Conservation (phyloP, 1,140 invertebrate genomes). For the Euwallacea similis region DNA sequence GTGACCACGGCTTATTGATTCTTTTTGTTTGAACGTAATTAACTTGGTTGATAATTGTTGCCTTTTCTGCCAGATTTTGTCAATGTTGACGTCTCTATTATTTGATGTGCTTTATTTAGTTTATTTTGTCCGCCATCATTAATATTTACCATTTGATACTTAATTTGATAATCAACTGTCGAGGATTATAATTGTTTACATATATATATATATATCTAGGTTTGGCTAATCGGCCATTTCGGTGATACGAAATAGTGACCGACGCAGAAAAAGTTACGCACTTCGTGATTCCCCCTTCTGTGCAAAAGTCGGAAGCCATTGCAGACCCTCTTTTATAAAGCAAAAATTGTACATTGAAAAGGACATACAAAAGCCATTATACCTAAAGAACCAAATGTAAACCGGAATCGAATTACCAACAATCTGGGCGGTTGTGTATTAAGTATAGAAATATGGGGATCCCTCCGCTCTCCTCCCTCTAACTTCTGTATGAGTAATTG, state of each 20-base stretch:
- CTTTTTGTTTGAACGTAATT: slow-evolving; percentile 35
- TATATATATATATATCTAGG: no score
- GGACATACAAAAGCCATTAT: slow-evolving; percentile 22
- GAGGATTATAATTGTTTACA: no score
- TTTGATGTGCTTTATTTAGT: slow-evolving; percentile 17
- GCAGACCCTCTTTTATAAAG: no score
- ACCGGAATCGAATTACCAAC: slow-evolving; percentile 32
- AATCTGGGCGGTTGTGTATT: slow-evolving; percentile 30
- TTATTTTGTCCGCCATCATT: slow-evolving; percentile 5
- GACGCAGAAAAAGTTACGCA: no score
- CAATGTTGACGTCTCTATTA: slow-evolving; percentile 26
- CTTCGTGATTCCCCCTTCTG: no score
- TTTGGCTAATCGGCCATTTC: no score
- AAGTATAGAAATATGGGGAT: slow-evolving; percentile 15
- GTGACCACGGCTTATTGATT: slow-evolving; percentile 26
- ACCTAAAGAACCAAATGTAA: slow-evolving; percentile 25
- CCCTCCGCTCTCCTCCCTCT: slow-evolving; percentile 21
- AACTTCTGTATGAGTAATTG: slow-evolving; percentile 11
- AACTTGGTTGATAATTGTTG: slow-evolving; percentile 32
- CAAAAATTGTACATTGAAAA: background rate
- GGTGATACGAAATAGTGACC: no score
- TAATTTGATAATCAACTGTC: background rate
- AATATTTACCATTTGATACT: slow-evolving; percentile 22
- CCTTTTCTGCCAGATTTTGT: slow-evolving; percentile 34
- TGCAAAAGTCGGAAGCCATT: no score